Conservation (phyloP, 2,113 vertebrate genomes). For the Pachycephala philippinensis region DNA sequence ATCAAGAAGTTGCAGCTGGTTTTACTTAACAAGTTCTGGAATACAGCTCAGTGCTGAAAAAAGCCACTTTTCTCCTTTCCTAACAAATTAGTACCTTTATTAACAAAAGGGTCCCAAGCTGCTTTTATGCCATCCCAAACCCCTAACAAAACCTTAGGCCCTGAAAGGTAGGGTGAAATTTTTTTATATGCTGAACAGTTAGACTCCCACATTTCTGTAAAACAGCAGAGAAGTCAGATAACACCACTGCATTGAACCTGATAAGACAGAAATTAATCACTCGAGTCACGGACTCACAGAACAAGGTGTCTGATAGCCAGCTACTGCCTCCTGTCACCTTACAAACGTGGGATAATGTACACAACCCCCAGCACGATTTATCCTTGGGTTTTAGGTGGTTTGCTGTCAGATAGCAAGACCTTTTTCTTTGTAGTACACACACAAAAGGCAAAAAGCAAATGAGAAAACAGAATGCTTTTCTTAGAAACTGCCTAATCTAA, state of each 20-base stretch:
- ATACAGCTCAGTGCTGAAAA: neutral
- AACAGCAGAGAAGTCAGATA: neutral
- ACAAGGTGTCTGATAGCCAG: neutral
- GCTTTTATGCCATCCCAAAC: rapidly evolving
- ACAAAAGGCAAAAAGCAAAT: neutral
- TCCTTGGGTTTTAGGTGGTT: neutral
- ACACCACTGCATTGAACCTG: neutral
- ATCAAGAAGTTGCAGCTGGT: neutral
- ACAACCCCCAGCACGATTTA: neutral
- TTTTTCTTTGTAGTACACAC: neutral
- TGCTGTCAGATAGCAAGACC: neutral
- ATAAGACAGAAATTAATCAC: neutral
- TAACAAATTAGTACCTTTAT: neutral
- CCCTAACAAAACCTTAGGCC: neutral
- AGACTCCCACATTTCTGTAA: neutral
- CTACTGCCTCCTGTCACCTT: neutral
- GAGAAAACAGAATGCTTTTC: neutral
- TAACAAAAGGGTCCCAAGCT: neutral
- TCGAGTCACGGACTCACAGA: neutral
- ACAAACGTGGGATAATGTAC: rapidly evolving
- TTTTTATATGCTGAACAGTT: neutral
- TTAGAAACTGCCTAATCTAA: neutral
- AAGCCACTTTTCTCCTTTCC: neutral
- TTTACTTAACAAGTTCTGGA: neutral
- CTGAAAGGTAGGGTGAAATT: neutral